phyloP scores from a whole-genome alignment of 2,888 invertebrate genomes.

The Syritta pipiens region DNA sequence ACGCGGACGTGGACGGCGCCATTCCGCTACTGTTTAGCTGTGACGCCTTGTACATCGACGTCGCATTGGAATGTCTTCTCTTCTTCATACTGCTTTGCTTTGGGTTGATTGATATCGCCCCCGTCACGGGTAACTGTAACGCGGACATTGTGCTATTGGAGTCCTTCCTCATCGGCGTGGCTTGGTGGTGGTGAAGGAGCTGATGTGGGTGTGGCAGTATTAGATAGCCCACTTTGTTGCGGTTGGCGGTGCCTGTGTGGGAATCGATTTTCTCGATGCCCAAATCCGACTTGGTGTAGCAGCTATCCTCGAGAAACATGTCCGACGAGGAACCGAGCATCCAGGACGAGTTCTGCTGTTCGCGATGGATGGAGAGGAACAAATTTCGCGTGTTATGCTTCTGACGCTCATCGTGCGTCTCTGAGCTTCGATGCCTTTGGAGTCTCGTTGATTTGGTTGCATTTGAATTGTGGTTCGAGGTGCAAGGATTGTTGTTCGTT shows the following conservation, averaged over 20 bases:
- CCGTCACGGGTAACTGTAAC: constrained; percentile 81
- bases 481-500: constrained; percentile 70
- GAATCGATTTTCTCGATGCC: constrained; percentile 77
- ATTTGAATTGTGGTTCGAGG: constrained; percentile 15
- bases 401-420: constrained; percentile 77
- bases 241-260: constrained; percentile 20
- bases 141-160: constrained; percentile 84
- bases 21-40: constrained; percentile 64
- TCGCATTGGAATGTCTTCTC: constrained; percentile 79
- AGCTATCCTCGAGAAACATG: constrained; percentile 78
- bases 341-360: constrained; percentile 70
- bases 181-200: constrained; percentile 71
- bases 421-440: constrained; percentile 79
- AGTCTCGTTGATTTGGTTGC: constrained; percentile 74
- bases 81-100: constrained; percentile 73
- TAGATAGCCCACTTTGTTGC: constrained; percentile 62
- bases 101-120: constrained; percentile 52
- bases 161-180: constrained; percentile 82
- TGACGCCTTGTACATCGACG: constrained; percentile 73
- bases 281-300: constrained; percentile 79
- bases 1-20: constrained; percentile 60
- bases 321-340: constrained; percentile 77
- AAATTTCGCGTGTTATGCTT: constrained; percentile 74
- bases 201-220: constrained; percentile 70
- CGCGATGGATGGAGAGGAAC: constrained; percentile 75